Base-by-base conservation (phyloP, 2,888 invertebrate species). In the Watsonalla cultraria region DNA sequence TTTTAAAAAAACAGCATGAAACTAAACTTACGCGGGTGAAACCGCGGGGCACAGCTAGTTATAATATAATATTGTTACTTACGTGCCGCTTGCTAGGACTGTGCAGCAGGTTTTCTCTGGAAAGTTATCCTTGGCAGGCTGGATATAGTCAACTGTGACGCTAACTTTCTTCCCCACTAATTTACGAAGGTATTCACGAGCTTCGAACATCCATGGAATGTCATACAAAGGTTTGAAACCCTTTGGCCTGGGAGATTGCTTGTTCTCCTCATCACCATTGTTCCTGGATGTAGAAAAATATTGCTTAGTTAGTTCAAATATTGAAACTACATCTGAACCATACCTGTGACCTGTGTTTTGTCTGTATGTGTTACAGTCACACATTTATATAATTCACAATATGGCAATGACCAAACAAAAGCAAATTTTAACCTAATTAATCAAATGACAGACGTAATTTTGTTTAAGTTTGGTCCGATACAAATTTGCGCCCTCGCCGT, bases 181-280 rank as follows among this genome's bases (percentile, higher is more conserved):
- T 78, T 98, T 99, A 47, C 99, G 93, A 45, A 99, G 91, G 80
- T 96, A 99, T 87, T 99, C 99, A 52, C 99, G 94, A 0, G 99
- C 98, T 84, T 99, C 99, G 80, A 96, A 99, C 97, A 99, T 97
- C 94, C 96, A 98, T 1, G 99, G 99, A 75, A 99, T 96, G 80
- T 99, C 99, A 80, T 99, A 99, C 0, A 99, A 92, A 0, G 99
- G 98, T 70, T 97, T 94, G 64, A 89, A 96, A 59, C 94, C 94
- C 82, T 95, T 96, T 5, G 94, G 92, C 59, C 94, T 92, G 11
- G 93, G 93, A 0, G 93, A 86, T n/a, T 91, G 87, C 71, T 95
- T 95, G 13, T 92, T 93, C 65, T 94, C 94, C 51, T 95, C 95
- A 57, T 93, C 93, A 39, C 90, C 83, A 57, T 84, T 88, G 62